These are phyloP conservation scores for Fistularia commersonii DNA, from an alignment of 2,797 vertebrate species.

Conservation along the genomic window DNA sequence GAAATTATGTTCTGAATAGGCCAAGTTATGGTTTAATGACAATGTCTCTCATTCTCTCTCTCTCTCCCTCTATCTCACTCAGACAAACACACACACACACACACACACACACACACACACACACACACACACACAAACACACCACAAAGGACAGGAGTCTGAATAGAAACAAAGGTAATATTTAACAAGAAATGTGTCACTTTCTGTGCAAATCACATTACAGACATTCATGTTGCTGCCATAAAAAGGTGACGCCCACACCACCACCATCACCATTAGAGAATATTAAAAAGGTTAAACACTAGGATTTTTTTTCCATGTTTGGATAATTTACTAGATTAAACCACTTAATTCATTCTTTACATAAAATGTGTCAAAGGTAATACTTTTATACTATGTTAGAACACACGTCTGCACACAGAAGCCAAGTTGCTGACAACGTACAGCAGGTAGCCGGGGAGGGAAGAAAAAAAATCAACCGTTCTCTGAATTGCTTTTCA, in stretches of 20 bases:
- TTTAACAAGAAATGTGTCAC: slow-evolving; percentile 41
- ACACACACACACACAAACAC: too few relatives aligned
- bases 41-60: too few relatives aligned
- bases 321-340: slow-evolving; percentile 36
- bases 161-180: slow-evolving; percentile 9
- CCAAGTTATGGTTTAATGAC: too few relatives aligned
- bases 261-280: slow-evolving; percentile 29
- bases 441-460: slow-evolving; percentile 14
- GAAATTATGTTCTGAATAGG: too few relatives aligned
- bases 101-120: too few relatives aligned
- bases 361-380: slow-evolving; percentile 25
- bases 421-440: slow-evolving; percentile 27
- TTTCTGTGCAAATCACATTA: slow-evolving; percentile 62
- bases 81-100: too few relatives aligned
- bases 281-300: slow-evolving; percentile 41
- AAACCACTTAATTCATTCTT: slow-evolving; percentile 34
- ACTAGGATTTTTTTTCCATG: slow-evolving; percentile 23
- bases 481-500: slow-evolving; percentile 8
- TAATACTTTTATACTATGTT: slow-evolving; percentile 34
- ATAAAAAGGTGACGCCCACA: slow-evolving; percentile 55
- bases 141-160: background rate
- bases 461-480: slow-evolving; percentile 16
- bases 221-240: slow-evolving; percentile 63
- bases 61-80: too few relatives aligned
- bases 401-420: slow-evolving; percentile 37